phyloP scores from a whole-genome alignment of 2,113 vertebrate species.

The Pluvianellus socialis region DNA sequence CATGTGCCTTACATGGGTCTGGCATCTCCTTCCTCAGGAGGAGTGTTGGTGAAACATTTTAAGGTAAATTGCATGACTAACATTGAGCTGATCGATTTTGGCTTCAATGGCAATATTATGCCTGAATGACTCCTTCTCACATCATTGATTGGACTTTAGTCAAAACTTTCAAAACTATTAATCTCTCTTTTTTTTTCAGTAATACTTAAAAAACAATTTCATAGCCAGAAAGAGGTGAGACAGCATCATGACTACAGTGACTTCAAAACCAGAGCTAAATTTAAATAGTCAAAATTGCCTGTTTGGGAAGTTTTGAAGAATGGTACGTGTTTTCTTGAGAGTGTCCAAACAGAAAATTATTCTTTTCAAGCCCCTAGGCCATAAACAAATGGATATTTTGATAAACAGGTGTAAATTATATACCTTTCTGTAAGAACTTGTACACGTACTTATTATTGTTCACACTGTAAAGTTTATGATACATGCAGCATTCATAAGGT shows the following conservation, averaged over 20 bases:
- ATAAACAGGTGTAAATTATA: neutral
- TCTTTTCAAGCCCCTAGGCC: neutral
- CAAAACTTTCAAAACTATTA: neutral
- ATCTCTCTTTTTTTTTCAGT: neutral
- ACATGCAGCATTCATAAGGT: neutral
- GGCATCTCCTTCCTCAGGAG: neutral
- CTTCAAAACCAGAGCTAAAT: neutral
- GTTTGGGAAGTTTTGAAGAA: neutral
- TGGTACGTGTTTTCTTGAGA: neutral
- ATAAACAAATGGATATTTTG: neutral
- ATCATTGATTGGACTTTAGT: neutral
- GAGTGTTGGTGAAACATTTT: neutral
- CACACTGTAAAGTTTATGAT: neutral
- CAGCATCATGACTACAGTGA: neutral
- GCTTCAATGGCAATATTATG: neutral
- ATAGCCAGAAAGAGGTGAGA: neutral
- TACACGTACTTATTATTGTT: neutral
- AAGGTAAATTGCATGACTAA: neutral
- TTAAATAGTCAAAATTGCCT: neutral
- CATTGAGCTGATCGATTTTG: neutral
- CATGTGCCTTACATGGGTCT: neutral
- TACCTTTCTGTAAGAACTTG: neutral
- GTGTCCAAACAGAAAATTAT: neutral
- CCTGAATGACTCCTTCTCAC: neutral
- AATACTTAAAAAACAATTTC: neutral